phyloP scores from a whole-genome alignment of 2,797 vertebrate genomes.

The Bovichtus diacanthus region DNA sequence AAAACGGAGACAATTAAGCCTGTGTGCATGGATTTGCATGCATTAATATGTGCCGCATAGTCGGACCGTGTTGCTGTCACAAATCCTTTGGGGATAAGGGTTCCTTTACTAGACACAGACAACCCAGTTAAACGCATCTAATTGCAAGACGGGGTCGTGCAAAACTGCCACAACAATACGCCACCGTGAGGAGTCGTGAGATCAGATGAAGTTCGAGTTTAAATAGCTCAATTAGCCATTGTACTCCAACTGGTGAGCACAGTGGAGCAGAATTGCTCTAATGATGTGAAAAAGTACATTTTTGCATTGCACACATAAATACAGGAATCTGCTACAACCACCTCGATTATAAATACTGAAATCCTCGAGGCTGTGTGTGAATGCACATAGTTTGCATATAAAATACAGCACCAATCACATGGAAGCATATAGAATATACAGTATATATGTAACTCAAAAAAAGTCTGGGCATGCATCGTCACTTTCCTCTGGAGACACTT shows the following conservation, averaged over 20 bases:
- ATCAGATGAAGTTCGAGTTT: slow-evolving; percentile 29
- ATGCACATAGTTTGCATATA: background rate
- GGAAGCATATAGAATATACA: background rate
- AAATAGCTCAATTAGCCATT: slow-evolving; percentile 31
- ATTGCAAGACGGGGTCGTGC: slow-evolving; percentile 9
- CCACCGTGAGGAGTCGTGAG: slow-evolving; percentile 10
- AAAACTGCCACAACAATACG: slow-evolving; percentile 21
- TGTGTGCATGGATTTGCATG: slow-evolving; percentile 8
- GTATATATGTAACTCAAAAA: background rate
- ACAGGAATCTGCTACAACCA: background rate
- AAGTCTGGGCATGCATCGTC: background rate
- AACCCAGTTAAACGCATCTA: slow-evolving; percentile 33
- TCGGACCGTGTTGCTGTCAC: slow-evolving; percentile 19
- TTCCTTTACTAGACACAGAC: background rate
- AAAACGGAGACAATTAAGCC: background rate
- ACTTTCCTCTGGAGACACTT: too few species aligned
- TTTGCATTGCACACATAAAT: slow-evolving; percentile 8
- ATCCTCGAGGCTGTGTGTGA: background rate
- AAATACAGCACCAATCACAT: background rate
- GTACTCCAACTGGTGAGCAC: slow-evolving; percentile 5
- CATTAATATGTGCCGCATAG: slow-evolving; percentile 6
- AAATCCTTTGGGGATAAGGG: background rate
- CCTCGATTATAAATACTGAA: background rate
- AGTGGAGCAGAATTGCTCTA: background rate
- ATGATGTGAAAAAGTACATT: slow-evolving; percentile 1